These are phyloP conservation scores for Camponotus floridanus DNA, from an alignment of 1,140 invertebrate species.

Conservation along the genomic window DNA sequence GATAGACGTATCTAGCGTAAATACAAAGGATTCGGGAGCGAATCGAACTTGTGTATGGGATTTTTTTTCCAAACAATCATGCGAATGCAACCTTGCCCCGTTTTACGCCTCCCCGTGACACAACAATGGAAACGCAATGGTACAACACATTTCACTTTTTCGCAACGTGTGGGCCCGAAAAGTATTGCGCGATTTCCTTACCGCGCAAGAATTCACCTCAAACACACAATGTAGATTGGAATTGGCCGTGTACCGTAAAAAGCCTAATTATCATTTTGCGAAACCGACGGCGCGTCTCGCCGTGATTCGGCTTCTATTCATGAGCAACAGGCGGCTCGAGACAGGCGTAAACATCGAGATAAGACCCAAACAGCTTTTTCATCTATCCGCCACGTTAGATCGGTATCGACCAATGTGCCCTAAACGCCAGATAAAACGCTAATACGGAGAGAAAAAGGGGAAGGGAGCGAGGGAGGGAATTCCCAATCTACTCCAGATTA, in stretches of 20 bases:
- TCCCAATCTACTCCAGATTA: background rate
- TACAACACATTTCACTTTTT: conserved; percentile 81
- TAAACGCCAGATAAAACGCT: background rate
- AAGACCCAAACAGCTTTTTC: background rate
- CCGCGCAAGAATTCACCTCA: conserved; percentile 70
- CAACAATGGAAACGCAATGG: conserved; percentile 77
- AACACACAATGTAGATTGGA: conserved; percentile 74
- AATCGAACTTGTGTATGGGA: conserved; percentile 30
- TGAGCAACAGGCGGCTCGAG: background rate
- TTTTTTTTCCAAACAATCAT: conserved; percentile 70
- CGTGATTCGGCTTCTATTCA: conserved; percentile 38
- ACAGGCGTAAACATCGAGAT: background rate
- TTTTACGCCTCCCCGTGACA: conserved; percentile 71
- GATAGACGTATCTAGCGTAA: background rate
- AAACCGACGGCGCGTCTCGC: conserved; percentile 56
- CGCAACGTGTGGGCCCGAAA: conserved; percentile 78
- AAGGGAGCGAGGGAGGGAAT: too few species aligned
- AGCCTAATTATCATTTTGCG: conserved; percentile 75
- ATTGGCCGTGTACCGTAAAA: conserved; percentile 75
- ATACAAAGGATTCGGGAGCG: conserved; percentile 37
- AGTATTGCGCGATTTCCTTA: conserved; percentile 80
- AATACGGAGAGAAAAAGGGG: background rate
- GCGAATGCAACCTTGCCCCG: conserved; percentile 78
- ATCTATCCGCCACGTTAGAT: background rate
- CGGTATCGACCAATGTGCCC: background rate